These are phyloP conservation scores for Camelus dromedarius DNA, from an alignment of 2,113 vertebrate genomes.

Conservation along the genomic window DNA sequence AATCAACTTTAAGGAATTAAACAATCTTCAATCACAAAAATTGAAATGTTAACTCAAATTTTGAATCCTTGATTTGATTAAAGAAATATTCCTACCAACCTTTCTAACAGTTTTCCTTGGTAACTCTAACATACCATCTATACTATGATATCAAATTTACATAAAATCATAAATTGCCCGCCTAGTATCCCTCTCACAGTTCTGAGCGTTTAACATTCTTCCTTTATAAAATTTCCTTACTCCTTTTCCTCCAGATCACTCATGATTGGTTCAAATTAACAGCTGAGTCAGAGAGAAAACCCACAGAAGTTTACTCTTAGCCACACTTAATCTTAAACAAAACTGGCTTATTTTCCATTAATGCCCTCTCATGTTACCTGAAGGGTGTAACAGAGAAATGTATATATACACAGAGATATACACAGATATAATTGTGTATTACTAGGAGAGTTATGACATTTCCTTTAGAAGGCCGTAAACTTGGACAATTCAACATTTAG, in stretches of 20 bases:
- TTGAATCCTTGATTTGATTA: background rate
- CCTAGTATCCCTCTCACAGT: background rate
- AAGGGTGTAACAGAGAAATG: background rate
- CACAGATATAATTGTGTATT: background rate
- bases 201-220: background rate
- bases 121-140: background rate
- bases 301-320: background rate
- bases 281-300: background rate
- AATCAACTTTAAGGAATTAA: background rate
- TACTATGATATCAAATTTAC: background rate
- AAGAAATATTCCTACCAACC: background rate
- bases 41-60: background rate
- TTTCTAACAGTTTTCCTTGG: background rate
- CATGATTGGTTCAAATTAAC: background rate
- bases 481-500: slow-evolving; percentile 69
- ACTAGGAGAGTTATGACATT: background rate
- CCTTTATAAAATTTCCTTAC: background rate
- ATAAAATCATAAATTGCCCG: background rate
- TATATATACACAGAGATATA: background rate
- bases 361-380: background rate
- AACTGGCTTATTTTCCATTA: slow-evolving; percentile 48
- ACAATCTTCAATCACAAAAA: background rate
- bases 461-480: slow-evolving; percentile 28
- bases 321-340: background rate
- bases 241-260: background rate